A percentile compares a stretch with the other conserved stretches of the same genome.
phyloP scores from a whole-genome alignment of 2,113 vertebrate species.

The Alligator mississippiensis region DNA sequence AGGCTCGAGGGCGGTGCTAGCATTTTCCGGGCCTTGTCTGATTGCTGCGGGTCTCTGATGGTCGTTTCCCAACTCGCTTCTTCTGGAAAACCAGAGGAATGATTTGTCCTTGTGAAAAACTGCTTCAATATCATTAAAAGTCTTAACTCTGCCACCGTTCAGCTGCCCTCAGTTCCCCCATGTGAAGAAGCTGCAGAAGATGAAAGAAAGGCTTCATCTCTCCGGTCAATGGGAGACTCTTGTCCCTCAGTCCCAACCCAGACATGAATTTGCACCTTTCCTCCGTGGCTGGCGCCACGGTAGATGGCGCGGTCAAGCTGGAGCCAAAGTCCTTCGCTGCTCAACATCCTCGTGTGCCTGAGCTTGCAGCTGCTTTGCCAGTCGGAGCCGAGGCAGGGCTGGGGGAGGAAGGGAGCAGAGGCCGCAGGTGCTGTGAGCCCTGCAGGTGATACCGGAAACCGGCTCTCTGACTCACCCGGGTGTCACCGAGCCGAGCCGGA shows the following conservation, averaged over 20 bases:
- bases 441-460: neutral
- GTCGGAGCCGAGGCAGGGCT: neutral
- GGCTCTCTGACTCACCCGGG: rapidly evolving
- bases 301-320: neutral
- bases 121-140: slow-evolving; percentile 53
- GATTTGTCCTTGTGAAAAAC: slow-evolving; percentile 56
- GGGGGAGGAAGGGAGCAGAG: neutral
- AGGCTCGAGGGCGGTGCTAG: neutral
- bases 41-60: neutral
- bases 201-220: neutral
- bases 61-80: neutral
- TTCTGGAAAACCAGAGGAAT: slow-evolving; percentile 53
- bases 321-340: neutral
- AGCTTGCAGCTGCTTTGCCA: neutral
- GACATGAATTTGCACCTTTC: neutral
- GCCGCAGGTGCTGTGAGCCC: neutral
- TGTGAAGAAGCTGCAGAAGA: neutral
- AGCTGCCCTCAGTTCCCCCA: neutral
- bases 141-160: slow-evolving; percentile 51
- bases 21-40: neutral
- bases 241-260: neutral
- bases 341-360: neutral
- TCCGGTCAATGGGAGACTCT: neutral
- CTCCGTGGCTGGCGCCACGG: neutral
- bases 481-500: neutral